Evolutionary conservation across 2,113 vertebrate species (phyloP).

Genomic region (Eubucco bourcierii): DNA sequence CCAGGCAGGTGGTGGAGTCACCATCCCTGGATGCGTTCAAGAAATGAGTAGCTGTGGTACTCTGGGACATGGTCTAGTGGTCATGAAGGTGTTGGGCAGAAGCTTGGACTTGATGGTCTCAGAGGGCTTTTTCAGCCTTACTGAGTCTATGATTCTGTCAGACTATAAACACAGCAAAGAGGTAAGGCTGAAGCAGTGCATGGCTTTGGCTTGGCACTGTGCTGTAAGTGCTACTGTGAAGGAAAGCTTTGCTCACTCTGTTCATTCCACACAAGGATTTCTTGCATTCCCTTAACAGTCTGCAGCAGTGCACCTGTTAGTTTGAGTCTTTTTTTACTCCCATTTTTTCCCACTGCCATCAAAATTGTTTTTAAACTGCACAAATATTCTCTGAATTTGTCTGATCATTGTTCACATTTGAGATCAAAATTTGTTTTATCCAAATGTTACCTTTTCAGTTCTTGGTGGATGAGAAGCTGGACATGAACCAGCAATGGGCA

Average conservation of each 20-base stretch:
- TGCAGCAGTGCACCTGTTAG: not conserved
- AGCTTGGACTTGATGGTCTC: no score
- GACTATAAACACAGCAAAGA: not conserved
- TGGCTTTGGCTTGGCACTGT: not conserved
- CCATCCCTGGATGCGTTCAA: no score
- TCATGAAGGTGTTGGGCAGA: no score
- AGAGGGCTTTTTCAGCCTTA: no score
- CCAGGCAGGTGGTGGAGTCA: no score
- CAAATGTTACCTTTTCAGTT: not conserved
- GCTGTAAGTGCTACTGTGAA: not conserved
- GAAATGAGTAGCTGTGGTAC: no score
- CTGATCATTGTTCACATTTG: accelerated
- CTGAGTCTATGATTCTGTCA: not conserved
- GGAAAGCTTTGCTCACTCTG: not conserved
- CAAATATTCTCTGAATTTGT: not conserved
- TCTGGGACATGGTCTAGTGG: no score
- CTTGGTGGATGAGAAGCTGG: no score
- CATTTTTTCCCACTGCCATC: not conserved
- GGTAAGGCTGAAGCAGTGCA: not conserved
- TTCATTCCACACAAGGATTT: not conserved
- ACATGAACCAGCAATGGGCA: no score
- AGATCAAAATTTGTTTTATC: not conserved
- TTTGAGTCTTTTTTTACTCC: not conserved
- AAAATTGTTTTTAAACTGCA: not conserved
- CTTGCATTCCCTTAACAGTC: not conserved